Percentiles rank a stretch among this genome's conserved stretches.
These are phyloP conservation scores for Octonoba sinensis DNA, from an alignment of 2,888 invertebrate species.

Conservation along the genomic window DNA sequence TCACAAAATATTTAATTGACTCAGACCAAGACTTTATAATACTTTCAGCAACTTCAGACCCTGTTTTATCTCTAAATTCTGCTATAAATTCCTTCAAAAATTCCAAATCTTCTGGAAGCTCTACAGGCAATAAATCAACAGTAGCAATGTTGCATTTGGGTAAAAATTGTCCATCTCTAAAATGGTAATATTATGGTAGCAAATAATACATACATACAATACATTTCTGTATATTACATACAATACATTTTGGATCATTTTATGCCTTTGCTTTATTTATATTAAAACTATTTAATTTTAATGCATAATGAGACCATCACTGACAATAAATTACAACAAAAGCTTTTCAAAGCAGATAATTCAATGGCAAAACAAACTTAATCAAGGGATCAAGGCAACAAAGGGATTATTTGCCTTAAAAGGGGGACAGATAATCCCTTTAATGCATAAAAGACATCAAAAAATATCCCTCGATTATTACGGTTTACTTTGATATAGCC, in stretches of 20 bases:
- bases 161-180: constrained; percentile 73
- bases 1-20: constrained; percentile 84
- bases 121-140: constrained; percentile 89
- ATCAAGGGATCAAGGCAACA: too few relatives aligned
- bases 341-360: too few relatives aligned
- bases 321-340: too few relatives aligned
- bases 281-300: not conserved
- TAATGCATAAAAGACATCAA: too few relatives aligned
- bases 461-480: too few relatives aligned
- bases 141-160: constrained; percentile 86
- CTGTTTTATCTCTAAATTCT: constrained; percentile 90
- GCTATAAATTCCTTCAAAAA: constrained; percentile 82
- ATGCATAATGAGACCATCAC: not conserved
- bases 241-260: too few relatives aligned
- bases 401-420: too few relatives aligned
- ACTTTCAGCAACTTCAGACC: constrained; percentile 84
- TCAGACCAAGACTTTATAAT: constrained; percentile 85
- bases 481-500: too few relatives aligned
- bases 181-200: not conserved
- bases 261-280: not conserved
- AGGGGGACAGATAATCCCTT: too few relatives aligned
- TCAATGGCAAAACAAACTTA: too few relatives aligned
- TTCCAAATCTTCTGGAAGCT: constrained; percentile 81
- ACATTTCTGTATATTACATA: too few relatives aligned
- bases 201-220: too few relatives aligned